Evolutionary conservation across 2,113 vertebrate genomes (phyloP).

Genomic region (Tenebrosternarchus preto): DNA sequence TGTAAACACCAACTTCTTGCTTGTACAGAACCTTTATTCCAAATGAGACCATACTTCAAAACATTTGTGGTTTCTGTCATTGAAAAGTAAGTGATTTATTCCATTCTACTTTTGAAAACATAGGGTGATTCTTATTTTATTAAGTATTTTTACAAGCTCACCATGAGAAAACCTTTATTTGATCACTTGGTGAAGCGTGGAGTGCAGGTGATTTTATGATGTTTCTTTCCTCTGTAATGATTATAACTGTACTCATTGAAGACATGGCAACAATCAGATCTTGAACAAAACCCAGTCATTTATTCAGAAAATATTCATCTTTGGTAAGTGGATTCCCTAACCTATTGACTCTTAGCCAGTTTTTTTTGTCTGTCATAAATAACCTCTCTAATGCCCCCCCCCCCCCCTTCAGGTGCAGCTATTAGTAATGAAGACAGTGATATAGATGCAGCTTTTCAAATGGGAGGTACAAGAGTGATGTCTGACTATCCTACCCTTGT

Average conservation of each 20-base stretch:
- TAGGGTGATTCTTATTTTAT: not conserved
- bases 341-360: not conserved
- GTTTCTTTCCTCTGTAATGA: constrained; percentile 11
- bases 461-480: constrained; percentile 83
- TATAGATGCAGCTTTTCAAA: constrained; percentile 76
- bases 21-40: constrained; percentile 72
- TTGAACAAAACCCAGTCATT: not conserved
- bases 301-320: not conserved
- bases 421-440: constrained; percentile 84
- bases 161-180: constrained; percentile 83
- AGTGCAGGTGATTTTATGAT: constrained; percentile 76
- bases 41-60: constrained; percentile 61
- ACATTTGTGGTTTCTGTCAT: constrained; percentile 59
- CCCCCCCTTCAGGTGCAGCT: constrained; percentile 76
- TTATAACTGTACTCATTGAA: not conserved
- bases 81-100: constrained; percentile 64
- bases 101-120: not conserved
- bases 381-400: no score
- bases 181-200: constrained; percentile 79
- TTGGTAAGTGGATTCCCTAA: no score
- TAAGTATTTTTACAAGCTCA: constrained; percentile 67
- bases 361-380: not conserved
- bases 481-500: constrained; percentile 81
- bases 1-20: constrained; percentile 35
- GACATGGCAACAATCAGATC: not conserved